Evolutionary conservation across 2,888 invertebrate species (phyloP).

Genomic region (Aspidapion aeneum): DNA sequence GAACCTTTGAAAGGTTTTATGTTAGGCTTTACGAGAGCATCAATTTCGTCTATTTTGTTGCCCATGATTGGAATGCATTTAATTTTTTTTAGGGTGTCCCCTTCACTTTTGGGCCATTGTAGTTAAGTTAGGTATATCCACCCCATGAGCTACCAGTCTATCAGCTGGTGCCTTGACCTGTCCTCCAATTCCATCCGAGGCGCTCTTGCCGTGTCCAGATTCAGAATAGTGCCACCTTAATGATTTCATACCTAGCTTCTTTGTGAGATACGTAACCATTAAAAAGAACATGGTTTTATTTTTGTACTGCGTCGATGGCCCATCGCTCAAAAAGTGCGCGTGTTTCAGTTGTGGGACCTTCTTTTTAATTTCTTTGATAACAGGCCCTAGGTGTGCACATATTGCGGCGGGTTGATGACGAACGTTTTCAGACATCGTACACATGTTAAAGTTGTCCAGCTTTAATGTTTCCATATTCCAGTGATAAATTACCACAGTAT

Average conservation of each 20-base stretch:
- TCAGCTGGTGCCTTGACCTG: slow-evolving; percentile 9
- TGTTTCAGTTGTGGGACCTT: too few relatives aligned
- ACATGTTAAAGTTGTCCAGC: too few relatives aligned
- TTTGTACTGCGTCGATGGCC: slow-evolving; percentile 13
- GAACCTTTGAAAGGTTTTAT: not conserved
- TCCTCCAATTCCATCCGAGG: slow-evolving; percentile 9
- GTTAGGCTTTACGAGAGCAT: not conserved
- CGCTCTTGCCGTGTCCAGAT: slow-evolving; percentile 12
- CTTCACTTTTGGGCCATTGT: slow-evolving; percentile 6
- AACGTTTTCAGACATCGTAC: too few relatives aligned
- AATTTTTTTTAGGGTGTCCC: slow-evolving; percentile 9
- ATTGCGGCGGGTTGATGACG: too few relatives aligned
- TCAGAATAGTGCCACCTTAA: slow-evolving; percentile 14
- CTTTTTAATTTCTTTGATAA: too few relatives aligned
- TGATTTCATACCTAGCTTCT: slow-evolving; percentile 4
- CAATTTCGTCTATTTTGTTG: not conserved
- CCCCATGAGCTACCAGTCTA: slow-evolving; percentile 5
- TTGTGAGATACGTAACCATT: slow-evolving; percentile 10
- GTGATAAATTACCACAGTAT: too few relatives aligned
- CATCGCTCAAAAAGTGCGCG: slow-evolving; percentile 11
- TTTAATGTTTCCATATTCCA: too few relatives aligned
- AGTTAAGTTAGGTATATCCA: slow-evolving; percentile 8
- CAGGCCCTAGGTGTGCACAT: too few relatives aligned
- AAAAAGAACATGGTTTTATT: slow-evolving; percentile 11
- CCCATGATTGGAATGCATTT: not conserved